Conservation (phyloP, 2,888 invertebrate species). For the Odontocolon sp. region DNA sequence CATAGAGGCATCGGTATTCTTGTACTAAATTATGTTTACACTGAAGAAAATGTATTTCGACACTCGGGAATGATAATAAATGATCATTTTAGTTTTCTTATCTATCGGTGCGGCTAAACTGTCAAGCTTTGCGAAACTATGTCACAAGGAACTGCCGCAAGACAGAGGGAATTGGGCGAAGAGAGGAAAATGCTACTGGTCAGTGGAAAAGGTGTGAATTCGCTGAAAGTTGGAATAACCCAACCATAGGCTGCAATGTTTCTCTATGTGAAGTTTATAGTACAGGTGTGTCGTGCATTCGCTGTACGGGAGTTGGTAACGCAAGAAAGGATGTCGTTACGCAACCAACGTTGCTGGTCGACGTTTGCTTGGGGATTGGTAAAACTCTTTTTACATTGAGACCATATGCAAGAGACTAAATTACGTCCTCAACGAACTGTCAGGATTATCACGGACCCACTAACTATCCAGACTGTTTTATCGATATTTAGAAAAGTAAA, state of each 20-base stretch:
- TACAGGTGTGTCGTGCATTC: conserved; percentile 30
- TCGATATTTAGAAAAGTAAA: not conserved
- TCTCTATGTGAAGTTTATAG: conserved; percentile 31
- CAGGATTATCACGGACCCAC: not conserved
- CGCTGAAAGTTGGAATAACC: conserved; percentile 24
- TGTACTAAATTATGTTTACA: conserved; percentile 22
- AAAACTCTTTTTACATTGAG: conserved; percentile 12
- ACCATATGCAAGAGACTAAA: conserved; percentile 9
- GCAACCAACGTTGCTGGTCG: conserved; percentile 55
- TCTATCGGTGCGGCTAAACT: no score
- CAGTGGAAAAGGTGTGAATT: not conserved
- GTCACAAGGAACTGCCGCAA: no score
- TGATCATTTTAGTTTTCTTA: no score
- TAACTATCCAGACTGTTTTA: not conserved
- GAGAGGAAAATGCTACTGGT: not conserved
- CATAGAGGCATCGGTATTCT: conserved; percentile 12
- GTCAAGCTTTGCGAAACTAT: no score
- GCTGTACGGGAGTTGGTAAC: conserved; percentile 48
- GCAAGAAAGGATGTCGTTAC: conserved; percentile 71
- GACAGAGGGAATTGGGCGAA: not conserved
- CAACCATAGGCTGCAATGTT: conserved; percentile 31
- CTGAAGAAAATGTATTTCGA: no score
- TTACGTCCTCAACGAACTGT: not conserved
- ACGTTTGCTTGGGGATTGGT: conserved; percentile 34
- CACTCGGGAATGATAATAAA: no score